phyloP scores from a whole-genome alignment of 2,888 invertebrate species.

The Lumbricus terrestris region DNA sequence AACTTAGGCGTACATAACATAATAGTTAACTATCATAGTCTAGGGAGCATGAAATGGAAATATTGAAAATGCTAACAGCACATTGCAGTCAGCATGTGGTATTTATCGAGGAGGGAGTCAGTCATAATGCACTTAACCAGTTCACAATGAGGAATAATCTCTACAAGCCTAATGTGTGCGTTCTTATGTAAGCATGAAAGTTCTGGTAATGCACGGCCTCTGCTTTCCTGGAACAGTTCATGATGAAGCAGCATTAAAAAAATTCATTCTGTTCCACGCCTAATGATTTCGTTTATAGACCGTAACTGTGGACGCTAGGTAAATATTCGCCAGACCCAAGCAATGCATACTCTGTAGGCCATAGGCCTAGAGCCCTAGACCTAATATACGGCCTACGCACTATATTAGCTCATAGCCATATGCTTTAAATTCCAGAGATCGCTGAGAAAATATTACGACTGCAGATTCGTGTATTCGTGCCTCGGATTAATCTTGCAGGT shows the following conservation, averaged over 20 bases:
- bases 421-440: not conserved
- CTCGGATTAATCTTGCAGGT: no score
- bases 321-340: not conserved
- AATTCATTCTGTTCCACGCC: not conserved
- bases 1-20: not conserved
- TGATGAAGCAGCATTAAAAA: not conserved
- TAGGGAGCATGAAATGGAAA: not conserved
- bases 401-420: not conserved
- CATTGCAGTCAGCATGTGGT: not conserved
- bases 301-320: not conserved
- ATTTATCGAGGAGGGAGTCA: not conserved
- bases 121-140: not conserved
- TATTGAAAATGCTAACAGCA: not conserved
- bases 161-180: not conserved
- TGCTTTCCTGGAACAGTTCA: constrained; percentile 3
- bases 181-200: not conserved
- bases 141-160: not conserved
- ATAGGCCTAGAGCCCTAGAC: no score
- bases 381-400: not conserved
- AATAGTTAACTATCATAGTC: not conserved
- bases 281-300: not conserved
- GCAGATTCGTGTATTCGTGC: no score
- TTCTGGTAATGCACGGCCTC: not conserved
- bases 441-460: not conserved
- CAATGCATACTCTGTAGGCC: no score